Conservation (phyloP, 2,888 invertebrate species). For the Lordiphosa andalusiaca region DNA sequence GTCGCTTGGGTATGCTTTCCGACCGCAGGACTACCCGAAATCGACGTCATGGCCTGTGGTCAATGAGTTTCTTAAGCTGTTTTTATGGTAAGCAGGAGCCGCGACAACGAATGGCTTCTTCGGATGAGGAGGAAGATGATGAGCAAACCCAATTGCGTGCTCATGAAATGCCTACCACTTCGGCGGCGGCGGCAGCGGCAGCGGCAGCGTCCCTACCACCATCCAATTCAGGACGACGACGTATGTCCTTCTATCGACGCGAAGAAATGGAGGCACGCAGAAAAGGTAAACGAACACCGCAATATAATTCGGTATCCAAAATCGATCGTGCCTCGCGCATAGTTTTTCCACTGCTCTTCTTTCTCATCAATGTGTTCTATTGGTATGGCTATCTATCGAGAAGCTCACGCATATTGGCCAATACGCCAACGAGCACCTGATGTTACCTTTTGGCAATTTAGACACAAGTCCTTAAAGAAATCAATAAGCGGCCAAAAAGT, state of each 20-base stretch:
- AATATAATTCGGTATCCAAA: conserved; percentile 90
- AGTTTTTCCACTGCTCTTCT: conserved; percentile 88
- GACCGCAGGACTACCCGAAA: conserved; percentile 49
- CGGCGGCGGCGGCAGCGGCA: conserved; percentile 56
- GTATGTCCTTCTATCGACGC: conserved; percentile 77
- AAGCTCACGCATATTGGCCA: conserved; percentile 80
- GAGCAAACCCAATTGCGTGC: conserved; percentile 75
- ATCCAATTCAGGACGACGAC: conserved; percentile 50
- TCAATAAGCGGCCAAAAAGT: conserved; percentile 41
- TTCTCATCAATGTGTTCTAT: conserved; percentile 88
- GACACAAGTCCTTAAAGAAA: conserved; percentile 75
- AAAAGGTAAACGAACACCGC: conserved; percentile 81
- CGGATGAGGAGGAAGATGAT: conserved; percentile 73
- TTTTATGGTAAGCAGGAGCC: conserved; percentile 56
- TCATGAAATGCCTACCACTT: conserved; percentile 59
- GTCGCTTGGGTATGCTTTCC: conserved; percentile 54
- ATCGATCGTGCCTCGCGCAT: conserved; percentile 88
- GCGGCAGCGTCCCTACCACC: conserved; percentile 44
- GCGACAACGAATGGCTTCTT: conserved; percentile 41
- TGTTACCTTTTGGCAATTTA: conserved; percentile 81
- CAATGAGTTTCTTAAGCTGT: conserved; percentile 59
- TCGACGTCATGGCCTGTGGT: conserved; percentile 47
- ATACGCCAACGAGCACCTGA: conserved; percentile 77
- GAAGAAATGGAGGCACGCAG: conserved; percentile 77
- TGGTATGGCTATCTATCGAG: conserved; percentile 88